phyloP scores from a whole-genome alignment of 2,113 vertebrate genomes.

The Anguilla japonica region DNA sequence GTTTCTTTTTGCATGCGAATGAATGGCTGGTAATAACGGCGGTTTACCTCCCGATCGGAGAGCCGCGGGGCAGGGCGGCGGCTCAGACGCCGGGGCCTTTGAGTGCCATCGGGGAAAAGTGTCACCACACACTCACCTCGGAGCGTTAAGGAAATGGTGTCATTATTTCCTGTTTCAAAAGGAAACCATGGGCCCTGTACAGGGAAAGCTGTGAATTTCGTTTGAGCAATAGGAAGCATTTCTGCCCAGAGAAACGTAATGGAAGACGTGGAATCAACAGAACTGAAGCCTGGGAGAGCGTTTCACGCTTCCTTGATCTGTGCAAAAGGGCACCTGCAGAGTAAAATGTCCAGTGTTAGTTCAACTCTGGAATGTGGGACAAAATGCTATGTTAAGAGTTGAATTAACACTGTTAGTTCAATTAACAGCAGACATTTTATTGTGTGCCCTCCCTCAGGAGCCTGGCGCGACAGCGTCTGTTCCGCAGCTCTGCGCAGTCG shows the following conservation, averaged over 20 bases:
- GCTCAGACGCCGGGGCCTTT: constrained; percentile 33
- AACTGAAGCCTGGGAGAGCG: neutral
- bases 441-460: too few relatives aligned
- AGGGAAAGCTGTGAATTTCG: neutral
- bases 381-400: too few relatives aligned
- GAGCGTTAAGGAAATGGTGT: constrained; percentile 40
- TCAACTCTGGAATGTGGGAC: too few relatives aligned
- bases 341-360: too few relatives aligned
- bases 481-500: neutral
- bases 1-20: constrained; percentile 4
- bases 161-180: constrained; percentile 33
- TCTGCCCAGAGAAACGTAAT: neutral
- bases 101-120: constrained; percentile 37
- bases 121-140: constrained; percentile 34
- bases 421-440: too few relatives aligned
- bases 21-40: constrained; percentile 6
- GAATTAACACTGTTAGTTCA: too few relatives aligned
- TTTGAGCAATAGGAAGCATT: neutral
- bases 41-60: constrained; percentile 37
- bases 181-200: constrained; percentile 25
- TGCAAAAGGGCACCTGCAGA: neutral
- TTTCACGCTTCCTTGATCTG: neutral
- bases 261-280: neutral
- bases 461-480: neutral
- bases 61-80: constrained; percentile 5